These are phyloP conservation scores for Sinella curviseta DNA, from an alignment of 1,140 invertebrate genomes.

Conservation along the genomic window DNA sequence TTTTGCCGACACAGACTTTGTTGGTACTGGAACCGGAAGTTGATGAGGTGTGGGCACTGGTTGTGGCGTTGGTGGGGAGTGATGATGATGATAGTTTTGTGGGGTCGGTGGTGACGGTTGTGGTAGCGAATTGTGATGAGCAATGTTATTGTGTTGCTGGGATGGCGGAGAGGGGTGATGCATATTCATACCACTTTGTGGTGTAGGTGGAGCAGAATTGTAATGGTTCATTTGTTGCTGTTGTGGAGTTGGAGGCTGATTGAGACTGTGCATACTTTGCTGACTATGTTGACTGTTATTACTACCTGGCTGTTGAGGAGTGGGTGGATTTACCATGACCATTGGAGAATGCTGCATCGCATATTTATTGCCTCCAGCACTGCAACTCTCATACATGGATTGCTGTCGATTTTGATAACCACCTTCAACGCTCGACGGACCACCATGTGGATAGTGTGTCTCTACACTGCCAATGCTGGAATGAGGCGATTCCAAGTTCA, in stretches of 20 bases:
- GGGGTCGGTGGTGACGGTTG: constrained; percentile 40
- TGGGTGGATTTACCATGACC: constrained; percentile 45
- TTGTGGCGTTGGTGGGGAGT: constrained; percentile 48
- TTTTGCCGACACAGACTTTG: not conserved
- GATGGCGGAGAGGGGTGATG: constrained; percentile 53
- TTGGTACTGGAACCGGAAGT: constrained; percentile 59
- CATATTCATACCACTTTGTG: constrained; percentile 41
- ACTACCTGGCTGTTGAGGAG: constrained; percentile 42
- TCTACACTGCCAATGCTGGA: constrained; percentile 40
- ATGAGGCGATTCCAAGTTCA: constrained; percentile 43
- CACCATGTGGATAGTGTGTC: constrained; percentile 35
- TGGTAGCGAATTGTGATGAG: not conserved
- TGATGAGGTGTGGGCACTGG: constrained; percentile 55
- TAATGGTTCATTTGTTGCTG: constrained; percentile 38
- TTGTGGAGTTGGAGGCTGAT: constrained; percentile 40
- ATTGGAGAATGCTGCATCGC: constrained; percentile 46
- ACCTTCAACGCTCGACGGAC: constrained; percentile 36
- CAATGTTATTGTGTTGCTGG: constrained; percentile 38
- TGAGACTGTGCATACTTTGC: not conserved
- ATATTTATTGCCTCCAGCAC: constrained; percentile 30
- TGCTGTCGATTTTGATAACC: constrained; percentile 39
- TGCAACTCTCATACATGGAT: constrained; percentile 35
- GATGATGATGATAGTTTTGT: constrained; percentile 46
- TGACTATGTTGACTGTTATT: not conserved
- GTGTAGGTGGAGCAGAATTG: constrained; percentile 34